Evolutionary conservation across 2,113 vertebrate species (phyloP).

Genomic region (Corythaixoides concolor): DNA sequence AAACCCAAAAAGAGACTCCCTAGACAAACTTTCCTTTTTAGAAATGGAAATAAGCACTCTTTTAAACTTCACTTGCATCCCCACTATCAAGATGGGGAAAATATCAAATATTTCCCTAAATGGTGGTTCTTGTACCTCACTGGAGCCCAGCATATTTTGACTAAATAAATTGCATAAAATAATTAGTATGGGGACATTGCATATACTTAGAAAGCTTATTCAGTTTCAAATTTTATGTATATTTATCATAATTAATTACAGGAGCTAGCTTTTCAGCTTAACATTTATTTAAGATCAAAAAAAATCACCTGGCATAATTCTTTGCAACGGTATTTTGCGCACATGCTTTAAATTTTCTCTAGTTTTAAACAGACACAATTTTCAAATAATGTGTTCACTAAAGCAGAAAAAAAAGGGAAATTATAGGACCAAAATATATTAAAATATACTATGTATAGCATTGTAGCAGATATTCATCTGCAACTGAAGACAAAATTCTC

Average conservation of each 20-base stretch:
- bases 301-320: not conserved
- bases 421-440: not conserved
- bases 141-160: not conserved
- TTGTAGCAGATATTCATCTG: not conserved
- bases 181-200: not conserved
- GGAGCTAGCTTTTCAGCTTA: not conserved
- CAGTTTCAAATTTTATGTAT: not conserved
- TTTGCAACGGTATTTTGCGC: not conserved
- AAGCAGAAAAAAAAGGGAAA: not conserved
- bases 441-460: not conserved
- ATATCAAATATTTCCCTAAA: constrained; percentile 3
- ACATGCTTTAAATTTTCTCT: not conserved
- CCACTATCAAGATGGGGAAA: not conserved
- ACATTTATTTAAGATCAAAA: not conserved
- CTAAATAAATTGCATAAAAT: constrained; percentile 10
- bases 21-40: constrained; percentile 31
- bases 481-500: not conserved
- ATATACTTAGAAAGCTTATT: constrained; percentile 7
- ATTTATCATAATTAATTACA: not conserved
- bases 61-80: constrained; percentile 22
- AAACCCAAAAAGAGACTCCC: not conserved
- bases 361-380: not conserved
- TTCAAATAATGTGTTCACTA: not conserved
- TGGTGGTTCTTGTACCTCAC: not conserved
- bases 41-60: not conserved